Base-by-base conservation (phyloP, 2,888 invertebrate species). In the Dasysyrphus albostriatus region DNA sequence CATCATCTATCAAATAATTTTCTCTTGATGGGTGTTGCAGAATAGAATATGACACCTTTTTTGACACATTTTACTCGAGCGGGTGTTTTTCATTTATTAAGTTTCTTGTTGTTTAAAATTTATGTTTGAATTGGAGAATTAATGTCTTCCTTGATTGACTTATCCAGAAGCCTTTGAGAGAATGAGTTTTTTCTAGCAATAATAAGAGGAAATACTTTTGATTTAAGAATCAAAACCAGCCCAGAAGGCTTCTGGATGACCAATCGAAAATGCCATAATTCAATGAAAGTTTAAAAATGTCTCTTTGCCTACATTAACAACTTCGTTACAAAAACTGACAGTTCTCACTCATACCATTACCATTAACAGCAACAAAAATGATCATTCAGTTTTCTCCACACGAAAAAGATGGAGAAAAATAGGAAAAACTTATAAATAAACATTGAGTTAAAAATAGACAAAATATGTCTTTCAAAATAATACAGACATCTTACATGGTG, bases 1-100 rank as follows among this genome's bases (percentile, higher is more conserved):
- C n/a, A 44, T 47, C 73, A 79, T 44, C 34, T 51, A 56, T 70
- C 75, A 70, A 44, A 39, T 16, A 29, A 16, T 37, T 54, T 34
- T 59, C 10, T 5, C 56, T 44, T 65, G 44, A 73, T 78, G 14
- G 51, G n/a, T 34, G 39, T 77, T 83, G 34, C 47, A 29, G 29
- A 63, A 51, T 19, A 19, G 47, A 32, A 19, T 19, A 69, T 75
- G 69, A 75, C 67, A 75, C 65, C n/a, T 58, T 19, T 37, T n/a
- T 63, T 69, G 51, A 69, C 34, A 56, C 37, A 63, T 70, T 51
- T 32, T 2, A 24, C 24, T 72, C 58, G 24, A 63, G 42, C 73
- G 73, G 73, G 65, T 72, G 72, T 54, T 69, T 7, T 37, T 1
- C n/a, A 39, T 73, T 47, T 37, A 47, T 73, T 69, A 24, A 24